Evolutionary conservation across 2,888 invertebrate genomes (phyloP).

Genomic region (Campoplex nolae): DNA sequence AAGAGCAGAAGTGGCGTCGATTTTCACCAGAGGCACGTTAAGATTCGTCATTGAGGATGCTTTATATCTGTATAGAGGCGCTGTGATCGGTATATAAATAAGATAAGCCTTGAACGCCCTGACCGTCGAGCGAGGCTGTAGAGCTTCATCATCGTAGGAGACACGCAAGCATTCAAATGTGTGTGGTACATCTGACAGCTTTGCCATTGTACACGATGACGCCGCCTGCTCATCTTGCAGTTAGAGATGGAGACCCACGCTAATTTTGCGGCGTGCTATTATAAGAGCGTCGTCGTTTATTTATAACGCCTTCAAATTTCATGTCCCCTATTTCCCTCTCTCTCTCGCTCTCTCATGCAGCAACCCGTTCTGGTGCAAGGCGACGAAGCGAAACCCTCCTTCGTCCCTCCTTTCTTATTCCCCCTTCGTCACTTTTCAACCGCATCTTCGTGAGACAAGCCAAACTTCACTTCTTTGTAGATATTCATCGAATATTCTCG

Average conservation of each 20-base stretch:
- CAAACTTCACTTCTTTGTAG: slow-evolving; percentile 35
- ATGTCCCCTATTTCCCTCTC: background rate
- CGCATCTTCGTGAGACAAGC: slow-evolving; percentile 38
- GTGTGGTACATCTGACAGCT: slow-evolving; percentile 22
- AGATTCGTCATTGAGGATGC: slow-evolving; percentile 27
- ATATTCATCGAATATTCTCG: slow-evolving; percentile 50
- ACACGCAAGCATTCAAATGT: slow-evolving; percentile 26
- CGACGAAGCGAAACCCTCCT: slow-evolving; percentile 52
- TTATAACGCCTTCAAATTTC: slow-evolving; percentile 72
- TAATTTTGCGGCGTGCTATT: slow-evolving; percentile 78
- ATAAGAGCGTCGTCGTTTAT: slow-evolving; percentile 78
- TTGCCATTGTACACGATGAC: slow-evolving; percentile 60
- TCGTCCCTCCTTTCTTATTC: background rate
- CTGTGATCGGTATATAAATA: slow-evolving; percentile 64
- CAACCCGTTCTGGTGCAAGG: slow-evolving; percentile 40
- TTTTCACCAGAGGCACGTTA: background rate
- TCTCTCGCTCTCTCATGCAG: slow-evolving; percentile 1
- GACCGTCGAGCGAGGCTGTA: slow-evolving; percentile 58
- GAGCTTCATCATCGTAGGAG: slow-evolving; percentile 47
- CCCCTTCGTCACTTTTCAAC: slow-evolving; percentile 15
- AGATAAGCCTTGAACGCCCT: slow-evolving; percentile 63
- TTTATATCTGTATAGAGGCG: slow-evolving; percentile 32
- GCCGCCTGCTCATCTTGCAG: slow-evolving; percentile 41
- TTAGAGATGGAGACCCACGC: slow-evolving; percentile 76
- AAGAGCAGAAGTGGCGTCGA: background rate